A percentile compares a stretch with the other conserved stretches of the same genome.
phyloP scores from a whole-genome alignment of 2,113 vertebrate genomes.

The Leucosticte australis region DNA sequence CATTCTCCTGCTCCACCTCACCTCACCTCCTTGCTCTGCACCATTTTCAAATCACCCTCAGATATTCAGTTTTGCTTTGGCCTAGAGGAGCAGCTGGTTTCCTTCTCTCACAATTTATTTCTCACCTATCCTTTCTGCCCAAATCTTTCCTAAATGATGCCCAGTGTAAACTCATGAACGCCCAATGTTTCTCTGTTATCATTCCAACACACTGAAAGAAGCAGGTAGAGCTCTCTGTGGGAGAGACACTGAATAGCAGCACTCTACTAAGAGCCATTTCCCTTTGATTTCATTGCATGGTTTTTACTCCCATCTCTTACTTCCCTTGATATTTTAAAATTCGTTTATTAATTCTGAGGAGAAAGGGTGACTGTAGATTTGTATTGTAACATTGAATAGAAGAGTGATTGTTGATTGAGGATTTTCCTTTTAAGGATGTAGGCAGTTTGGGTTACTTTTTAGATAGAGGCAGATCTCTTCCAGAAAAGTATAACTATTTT shows the following conservation, averaged over 20 bases:
- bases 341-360: background rate
- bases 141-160: background rate
- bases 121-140: background rate
- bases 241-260: background rate
- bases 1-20: background rate
- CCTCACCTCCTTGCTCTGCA: background rate
- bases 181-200: background rate
- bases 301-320: background rate
- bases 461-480: background rate
- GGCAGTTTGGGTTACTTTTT: background rate
- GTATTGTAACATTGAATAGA: background rate
- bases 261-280: background rate
- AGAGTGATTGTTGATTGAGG: background rate
- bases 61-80: background rate
- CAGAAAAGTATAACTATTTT: background rate
- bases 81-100: background rate
- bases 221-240: accelerated
- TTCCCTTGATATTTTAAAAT: background rate
- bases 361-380: background rate
- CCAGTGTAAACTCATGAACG: background rate
- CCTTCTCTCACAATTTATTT: background rate
- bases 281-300: background rate
- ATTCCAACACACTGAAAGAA: background rate
- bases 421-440: background rate
- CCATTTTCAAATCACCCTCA: background rate